A percentile compares a stretch with the other conserved stretches of the same genome.
These are phyloP conservation scores for Calliopsis andreniformis DNA, from an alignment of 1,140 invertebrate species.

Conservation along the genomic window DNA sequence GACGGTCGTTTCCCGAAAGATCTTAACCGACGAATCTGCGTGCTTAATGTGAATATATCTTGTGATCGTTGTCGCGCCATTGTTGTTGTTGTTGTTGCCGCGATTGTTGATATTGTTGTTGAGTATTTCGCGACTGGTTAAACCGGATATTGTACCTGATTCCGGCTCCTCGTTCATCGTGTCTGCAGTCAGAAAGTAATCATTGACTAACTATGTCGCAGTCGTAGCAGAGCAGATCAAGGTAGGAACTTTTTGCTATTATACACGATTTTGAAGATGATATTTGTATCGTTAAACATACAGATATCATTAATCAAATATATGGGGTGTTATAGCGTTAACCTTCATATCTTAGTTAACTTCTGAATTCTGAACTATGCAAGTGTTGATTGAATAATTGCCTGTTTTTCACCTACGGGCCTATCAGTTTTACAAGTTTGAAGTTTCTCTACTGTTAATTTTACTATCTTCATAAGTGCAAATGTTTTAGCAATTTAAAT, in stretches of 20 bases:
- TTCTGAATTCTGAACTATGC: too few species aligned
- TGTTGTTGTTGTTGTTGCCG: constrained; percentile 67
- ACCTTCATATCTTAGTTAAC: too few species aligned
- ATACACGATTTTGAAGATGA: background rate
- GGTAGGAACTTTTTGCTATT: background rate
- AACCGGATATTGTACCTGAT: constrained; percentile 55
- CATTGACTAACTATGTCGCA: background rate
- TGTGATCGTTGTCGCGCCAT: constrained; percentile 78
- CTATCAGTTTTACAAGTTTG: too few species aligned
- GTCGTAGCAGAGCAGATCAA: constrained; percentile 52
- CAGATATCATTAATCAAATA: background rate
- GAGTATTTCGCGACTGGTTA: constrained; percentile 60
- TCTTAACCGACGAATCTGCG: constrained; percentile 81
- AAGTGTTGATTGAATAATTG: too few species aligned
- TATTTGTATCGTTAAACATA: constrained; percentile 12
- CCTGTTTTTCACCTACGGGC: too few species aligned
- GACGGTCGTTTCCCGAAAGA: constrained; percentile 82
- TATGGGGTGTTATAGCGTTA: too few species aligned
- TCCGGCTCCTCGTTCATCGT: constrained; percentile 61
- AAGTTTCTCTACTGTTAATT: too few species aligned
- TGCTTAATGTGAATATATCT: constrained; percentile 82
- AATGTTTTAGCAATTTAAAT: too few species aligned
- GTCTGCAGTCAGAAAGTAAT: constrained; percentile 70
- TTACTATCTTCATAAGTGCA: too few species aligned
- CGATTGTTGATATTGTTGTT: constrained; percentile 64